Conservation (phyloP, 1,140 invertebrate species). For the Drosophila novamexicana region DNA sequence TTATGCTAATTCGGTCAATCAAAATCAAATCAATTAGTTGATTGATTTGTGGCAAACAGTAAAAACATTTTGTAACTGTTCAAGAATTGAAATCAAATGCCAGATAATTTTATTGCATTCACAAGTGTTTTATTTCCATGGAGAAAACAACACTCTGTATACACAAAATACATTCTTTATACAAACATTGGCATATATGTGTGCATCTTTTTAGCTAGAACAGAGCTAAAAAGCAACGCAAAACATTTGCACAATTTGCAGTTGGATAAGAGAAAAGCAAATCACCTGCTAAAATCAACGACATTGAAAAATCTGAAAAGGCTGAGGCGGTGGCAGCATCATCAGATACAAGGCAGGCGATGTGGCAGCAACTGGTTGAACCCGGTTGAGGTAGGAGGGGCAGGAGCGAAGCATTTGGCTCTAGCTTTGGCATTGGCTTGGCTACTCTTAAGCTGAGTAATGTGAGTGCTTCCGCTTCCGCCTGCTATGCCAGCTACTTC, state of each 20-base stretch:
- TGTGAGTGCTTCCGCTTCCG: conserved; percentile 78
- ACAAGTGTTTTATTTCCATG: not conserved
- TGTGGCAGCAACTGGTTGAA: conserved; percentile 1
- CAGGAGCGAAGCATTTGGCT: conserved; percentile 23
- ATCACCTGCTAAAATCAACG: conserved; percentile 44
- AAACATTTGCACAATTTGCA: conserved; percentile 28
- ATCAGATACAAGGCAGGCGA: not conserved
- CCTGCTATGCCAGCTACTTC: conserved; percentile 66
- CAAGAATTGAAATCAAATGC: not conserved
- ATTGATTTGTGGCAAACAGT: conserved; percentile 17
- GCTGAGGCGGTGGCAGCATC: conserved; percentile 13
- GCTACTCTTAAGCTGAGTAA: conserved; percentile 64
- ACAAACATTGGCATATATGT: conserved; percentile 12
- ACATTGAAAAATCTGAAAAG: conserved; percentile 6
- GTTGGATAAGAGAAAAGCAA: conserved; percentile 20
- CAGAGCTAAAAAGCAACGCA: conserved; percentile 8
- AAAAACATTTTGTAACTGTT: conserved; percentile 7
- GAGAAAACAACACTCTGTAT: not conserved
- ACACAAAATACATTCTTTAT: conserved; percentile 1
- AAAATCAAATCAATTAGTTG: conserved; percentile 6
- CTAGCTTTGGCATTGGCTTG: conserved; percentile 6
- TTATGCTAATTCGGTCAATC: not conserved
- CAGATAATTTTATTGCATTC: conserved; percentile 2
- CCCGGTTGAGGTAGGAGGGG: conserved; percentile 11
- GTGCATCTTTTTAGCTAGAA: conserved; percentile 3